Base-by-base conservation (phyloP, 2,888 invertebrate genomes). In the Teleiodes luculella region DNA sequence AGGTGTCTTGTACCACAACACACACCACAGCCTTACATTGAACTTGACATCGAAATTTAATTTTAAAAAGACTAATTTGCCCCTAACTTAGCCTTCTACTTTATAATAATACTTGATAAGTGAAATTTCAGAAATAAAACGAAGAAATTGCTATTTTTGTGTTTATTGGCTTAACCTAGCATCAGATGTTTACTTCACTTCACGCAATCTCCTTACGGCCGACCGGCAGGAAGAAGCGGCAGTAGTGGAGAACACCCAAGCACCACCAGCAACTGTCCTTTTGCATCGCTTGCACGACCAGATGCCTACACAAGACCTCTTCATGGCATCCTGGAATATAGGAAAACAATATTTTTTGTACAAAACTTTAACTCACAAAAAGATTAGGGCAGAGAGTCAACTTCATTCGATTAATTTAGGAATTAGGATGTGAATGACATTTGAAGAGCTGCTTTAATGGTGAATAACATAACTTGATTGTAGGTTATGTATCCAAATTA, bases 201-300 rank as follows among this genome's bases (percentile, higher is more conserved):
- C 99, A 79, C 98, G 95, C 76, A 99, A 94, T 90, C 99, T 95
- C 84, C 99, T 93, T 66, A 99, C 98, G 62, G 98, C 98, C 63
- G 98, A 98, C 78, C 99, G 92, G 68, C 98, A 98, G 59, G 98
- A 98, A 53, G 98, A 97, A 53, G 99, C 99, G 55, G 99, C 98
- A 20, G 98, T 98, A 61, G 99, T 99, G 35, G 97, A 96, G 91
- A 98, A 99, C 37, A 98, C 98, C 96, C 98, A 99, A 16, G 99
- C 99, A 67, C 99, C 99, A 71, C 99, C 99, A 66, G 96, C 99
- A 58, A 99, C 98, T 49, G 96, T 95, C 80, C 99, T 96, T 83
- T 97, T 97, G 89, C 99, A 99, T 56, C 98, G 93, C 87, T 97
- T 96, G 92, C 99, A 99, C 36, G 95, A 93, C 99, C 99, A 99